phyloP scores from a whole-genome alignment of 2,888 invertebrate genomes.

The Tillus elongatus region DNA sequence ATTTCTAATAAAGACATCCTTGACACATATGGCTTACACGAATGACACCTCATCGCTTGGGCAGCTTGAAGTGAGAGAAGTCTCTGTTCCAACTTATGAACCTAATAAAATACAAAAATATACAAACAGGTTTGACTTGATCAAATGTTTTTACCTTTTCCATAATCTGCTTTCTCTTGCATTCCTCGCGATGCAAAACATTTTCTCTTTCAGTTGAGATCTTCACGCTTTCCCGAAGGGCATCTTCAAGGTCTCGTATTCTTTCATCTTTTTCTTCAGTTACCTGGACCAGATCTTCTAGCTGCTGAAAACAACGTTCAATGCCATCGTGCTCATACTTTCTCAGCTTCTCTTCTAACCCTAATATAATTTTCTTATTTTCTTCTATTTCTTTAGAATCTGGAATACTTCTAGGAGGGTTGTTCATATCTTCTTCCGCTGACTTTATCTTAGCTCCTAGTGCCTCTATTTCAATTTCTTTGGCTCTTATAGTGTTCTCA shows the following conservation, averaged over 20 bases:
- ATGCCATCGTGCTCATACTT: too few relatives aligned
- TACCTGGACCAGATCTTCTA: conserved; percentile 50
- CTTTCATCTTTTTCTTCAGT: conserved; percentile 52
- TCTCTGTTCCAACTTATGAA: conserved; percentile 60
- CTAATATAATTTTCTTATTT: conserved; percentile 48
- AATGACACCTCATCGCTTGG: conserved; percentile 57
- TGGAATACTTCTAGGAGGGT: too few relatives aligned
- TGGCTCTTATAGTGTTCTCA: conserved; percentile 46
- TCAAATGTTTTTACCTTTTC: conserved; percentile 51
- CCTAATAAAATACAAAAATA: conserved; percentile 42
- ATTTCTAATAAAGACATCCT: conserved; percentile 56
- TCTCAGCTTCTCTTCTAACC: conserved; percentile 47
- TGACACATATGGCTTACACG: conserved; percentile 55
- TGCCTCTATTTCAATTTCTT: conserved; percentile 38
- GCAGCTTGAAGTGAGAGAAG: conserved; percentile 61
- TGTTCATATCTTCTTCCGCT: conserved; percentile 23
- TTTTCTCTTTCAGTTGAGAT: conserved; percentile 61
- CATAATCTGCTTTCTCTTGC: conserved; percentile 52
- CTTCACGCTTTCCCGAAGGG: conserved; percentile 69
- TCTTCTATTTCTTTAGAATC: conserved; percentile 38
- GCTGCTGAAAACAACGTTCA: conserved; percentile 41
- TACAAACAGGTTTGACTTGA: conserved; percentile 5
- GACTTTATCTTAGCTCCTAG: conserved; percentile 26
- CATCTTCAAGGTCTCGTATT: conserved; percentile 74
- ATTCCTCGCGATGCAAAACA: conserved; percentile 56